Evolutionary conservation across 2,113 vertebrate genomes (phyloP), one percentile per base, ranked within the genome.

Genomic region (Melanerpes aurifrons): DNA sequence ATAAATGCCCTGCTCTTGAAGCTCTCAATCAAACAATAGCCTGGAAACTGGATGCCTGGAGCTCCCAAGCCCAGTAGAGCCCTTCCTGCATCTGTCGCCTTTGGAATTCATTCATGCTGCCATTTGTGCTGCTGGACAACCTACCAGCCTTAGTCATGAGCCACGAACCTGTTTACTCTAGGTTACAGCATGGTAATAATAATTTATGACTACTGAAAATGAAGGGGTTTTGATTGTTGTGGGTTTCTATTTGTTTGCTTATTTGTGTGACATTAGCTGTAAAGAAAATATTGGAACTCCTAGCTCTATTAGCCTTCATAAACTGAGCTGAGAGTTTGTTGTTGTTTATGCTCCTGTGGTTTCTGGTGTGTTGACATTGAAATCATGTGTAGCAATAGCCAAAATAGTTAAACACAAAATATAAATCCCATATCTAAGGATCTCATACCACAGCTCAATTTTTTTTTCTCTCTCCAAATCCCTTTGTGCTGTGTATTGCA

Each of bases 91-190:
- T 48, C 40, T 56, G 71, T 12, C 8, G 15, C 40, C 73, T 87
- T 61, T 77, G 89, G 85, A 87, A 71, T 31, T 45, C 10, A 3
- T 68, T 58, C 86, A 10, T 0, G 1, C 47, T 66, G 63, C 61
- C 76, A 64, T 81, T 73, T 67, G 79, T 59, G 6, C 53, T 70
- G 58, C 72, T 47, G 69, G 63, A 32, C 29, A 16, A 79, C 57
- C 25, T 48, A 35, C 54, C 62, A 69, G 73, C 77, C 81, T 96
- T 87, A 93, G 77, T 89, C 90, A 90, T 47, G 72, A 73, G 73
- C 86, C 86, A 66, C 69, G 62, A 96, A 84, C 86, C 90, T 91
- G 76, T 86, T 96, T 88, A 83, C 73, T 26, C 72, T 47, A 7
- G 37, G 69, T 70, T 87, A 68, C 63, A n/a, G 50, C 62, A 11